Percentiles rank a stretch among this genome's conserved stretches.
These are phyloP conservation scores for Smutsia temminckii DNA, from an alignment of 2,797 vertebrate species.

Conservation along the genomic window DNA sequence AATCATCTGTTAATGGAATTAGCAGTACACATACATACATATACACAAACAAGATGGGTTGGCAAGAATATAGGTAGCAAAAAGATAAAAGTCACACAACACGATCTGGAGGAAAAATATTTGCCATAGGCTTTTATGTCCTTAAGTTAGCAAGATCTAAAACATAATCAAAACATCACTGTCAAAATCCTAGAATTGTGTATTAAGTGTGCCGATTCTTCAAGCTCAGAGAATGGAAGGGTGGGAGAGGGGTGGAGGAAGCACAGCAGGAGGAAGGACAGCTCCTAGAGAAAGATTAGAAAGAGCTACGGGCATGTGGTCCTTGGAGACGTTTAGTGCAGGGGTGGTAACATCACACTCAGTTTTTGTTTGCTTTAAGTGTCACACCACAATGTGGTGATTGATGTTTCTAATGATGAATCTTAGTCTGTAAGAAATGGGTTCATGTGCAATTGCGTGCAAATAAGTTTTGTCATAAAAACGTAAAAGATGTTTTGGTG, in stretches of 20 bases:
- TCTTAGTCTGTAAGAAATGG: neutral
- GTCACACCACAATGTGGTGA: neutral
- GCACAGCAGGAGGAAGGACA: neutral
- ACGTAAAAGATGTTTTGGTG: neutral
- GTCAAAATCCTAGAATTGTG: neutral
- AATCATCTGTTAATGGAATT: neutral
- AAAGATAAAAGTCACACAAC: neutral
- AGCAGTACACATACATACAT: neutral
- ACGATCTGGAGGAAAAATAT: neutral
- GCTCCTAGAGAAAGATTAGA: neutral
- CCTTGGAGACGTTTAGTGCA: neutral
- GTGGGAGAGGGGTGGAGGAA: neutral
- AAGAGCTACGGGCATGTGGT: neutral
- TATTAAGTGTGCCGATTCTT: neutral
- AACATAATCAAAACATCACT: neutral
- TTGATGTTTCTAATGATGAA: constrained; percentile 19
- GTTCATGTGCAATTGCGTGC: neutral
- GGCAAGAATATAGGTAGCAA: neutral
- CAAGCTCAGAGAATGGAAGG: neutral
- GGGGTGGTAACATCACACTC: neutral
- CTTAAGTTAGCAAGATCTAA: neutral
- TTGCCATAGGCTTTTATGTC: neutral
- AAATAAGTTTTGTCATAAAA: constrained; percentile 37
- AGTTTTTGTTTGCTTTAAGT: neutral
- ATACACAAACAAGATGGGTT: neutral